Evolutionary conservation across 2,888 invertebrate species (phyloP).

Genomic region (Notocelia uddmanniana): DNA sequence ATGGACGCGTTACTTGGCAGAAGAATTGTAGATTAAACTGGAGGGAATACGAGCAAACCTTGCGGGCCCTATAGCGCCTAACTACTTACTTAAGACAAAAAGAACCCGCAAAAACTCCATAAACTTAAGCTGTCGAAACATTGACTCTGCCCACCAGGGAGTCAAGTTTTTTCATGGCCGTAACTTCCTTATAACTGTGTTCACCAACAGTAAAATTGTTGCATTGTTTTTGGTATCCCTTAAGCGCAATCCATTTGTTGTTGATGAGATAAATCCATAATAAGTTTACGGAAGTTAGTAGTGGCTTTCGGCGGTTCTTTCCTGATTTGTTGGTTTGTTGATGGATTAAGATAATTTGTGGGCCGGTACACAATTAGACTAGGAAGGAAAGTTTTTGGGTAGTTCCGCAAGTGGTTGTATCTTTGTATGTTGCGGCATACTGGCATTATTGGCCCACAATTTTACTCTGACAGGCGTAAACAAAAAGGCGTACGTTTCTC

Average conservation of each 20-base stretch:
- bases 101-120: background rate
- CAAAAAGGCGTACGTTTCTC: too few species aligned
- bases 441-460: too few species aligned
- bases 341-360: constrained; percentile 6
- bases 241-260: constrained; percentile 39
- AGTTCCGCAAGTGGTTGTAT: background rate
- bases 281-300: constrained; percentile 31
- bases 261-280: constrained; percentile 44
- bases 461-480: too few species aligned
- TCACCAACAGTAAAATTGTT: constrained; percentile 37
- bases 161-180: constrained; percentile 29
- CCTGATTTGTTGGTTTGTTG: constrained; percentile 27
- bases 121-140: constrained; percentile 19
- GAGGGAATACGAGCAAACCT: background rate
- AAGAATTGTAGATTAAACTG: background rate
- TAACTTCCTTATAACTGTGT: constrained; percentile 38
- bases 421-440: background rate
- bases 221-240: constrained; percentile 39
- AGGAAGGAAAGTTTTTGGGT: background rate
- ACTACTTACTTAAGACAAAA: constrained; percentile 1
- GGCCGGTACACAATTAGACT: background rate
- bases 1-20: too few species aligned
- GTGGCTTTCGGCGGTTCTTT: constrained; percentile 26
- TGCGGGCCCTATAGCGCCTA: background rate
- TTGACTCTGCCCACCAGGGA: constrained; percentile 16